A percentile compares a stretch with the other conserved stretches of the same genome.
Conservation (phyloP, 2,113 vertebrate genomes). For the Paratilapia polleni region DNA sequence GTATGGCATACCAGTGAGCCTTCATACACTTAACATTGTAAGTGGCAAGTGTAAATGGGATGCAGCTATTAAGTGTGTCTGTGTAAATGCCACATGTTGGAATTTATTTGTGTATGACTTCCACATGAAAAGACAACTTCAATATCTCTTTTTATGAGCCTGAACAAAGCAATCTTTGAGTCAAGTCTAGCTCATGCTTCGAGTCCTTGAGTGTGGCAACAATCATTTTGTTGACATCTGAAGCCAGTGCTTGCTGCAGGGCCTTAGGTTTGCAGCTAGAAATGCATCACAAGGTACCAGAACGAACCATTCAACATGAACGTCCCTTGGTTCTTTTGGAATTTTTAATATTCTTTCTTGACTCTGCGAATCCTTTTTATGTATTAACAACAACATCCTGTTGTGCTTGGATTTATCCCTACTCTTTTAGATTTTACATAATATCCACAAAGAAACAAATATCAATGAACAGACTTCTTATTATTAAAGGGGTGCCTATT, state of each 20-base stretch:
- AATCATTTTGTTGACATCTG: slow-evolving; percentile 7
- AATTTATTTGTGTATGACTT: neutral
- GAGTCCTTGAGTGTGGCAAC: neutral
- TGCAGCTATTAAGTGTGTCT: neutral
- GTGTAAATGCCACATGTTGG: neutral
- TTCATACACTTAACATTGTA: neutral
- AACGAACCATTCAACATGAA: neutral
- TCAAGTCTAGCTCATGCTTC: neutral
- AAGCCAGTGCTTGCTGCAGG: slow-evolving; percentile 24
- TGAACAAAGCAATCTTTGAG: slow-evolving; percentile 23
- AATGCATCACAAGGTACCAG: slow-evolving; percentile 19
- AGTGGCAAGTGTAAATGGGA: neutral
- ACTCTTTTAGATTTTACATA: slow-evolving; percentile 1
- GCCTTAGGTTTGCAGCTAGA: slow-evolving; percentile 17
- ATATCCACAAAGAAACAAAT: neutral
- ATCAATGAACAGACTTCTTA: neutral
- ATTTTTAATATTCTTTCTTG: neutral
- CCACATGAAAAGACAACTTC: neutral
- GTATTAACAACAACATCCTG: neutral
- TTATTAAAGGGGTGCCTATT: neutral
- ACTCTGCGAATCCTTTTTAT: neutral
- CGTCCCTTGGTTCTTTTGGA: neutral
- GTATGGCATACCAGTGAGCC: neutral
- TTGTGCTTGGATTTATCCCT: neutral
- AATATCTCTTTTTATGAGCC: neutral